Percentiles rank a stretch among this genome's conserved stretches.
phyloP scores from a whole-genome alignment of 2,113 vertebrate species.

The Buteo buteo region DNA sequence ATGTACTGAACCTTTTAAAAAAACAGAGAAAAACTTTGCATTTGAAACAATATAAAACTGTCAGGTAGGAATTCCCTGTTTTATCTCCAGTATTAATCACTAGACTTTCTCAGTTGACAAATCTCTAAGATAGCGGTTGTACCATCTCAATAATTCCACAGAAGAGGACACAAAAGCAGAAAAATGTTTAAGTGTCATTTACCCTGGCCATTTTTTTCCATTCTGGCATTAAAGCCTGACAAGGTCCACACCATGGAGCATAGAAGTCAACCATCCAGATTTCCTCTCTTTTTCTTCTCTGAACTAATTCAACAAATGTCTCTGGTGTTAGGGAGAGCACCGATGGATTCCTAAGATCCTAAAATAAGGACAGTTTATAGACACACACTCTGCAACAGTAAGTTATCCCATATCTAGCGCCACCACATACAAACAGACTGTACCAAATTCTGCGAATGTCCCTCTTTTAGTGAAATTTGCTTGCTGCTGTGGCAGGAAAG shows the following conservation, averaged over 20 bases:
- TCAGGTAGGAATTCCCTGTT: neutral
- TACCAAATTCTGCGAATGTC: neutral
- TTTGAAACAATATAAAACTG: neutral
- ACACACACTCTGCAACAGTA: neutral
- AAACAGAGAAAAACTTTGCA: neutral
- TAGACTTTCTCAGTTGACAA: neutral
- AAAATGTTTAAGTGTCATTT: neutral
- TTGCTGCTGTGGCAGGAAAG: neutral
- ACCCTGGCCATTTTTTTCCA: slow-evolving; percentile 98
- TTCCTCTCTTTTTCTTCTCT: slow-evolving; percentile 74
- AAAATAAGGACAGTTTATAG: neutral
- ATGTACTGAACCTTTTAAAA: neutral
- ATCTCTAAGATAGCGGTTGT: neutral
- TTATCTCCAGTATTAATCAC: neutral
- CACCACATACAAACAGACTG: neutral
- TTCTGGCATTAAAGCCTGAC: slow-evolving; percentile 92
- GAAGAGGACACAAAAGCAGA: neutral
- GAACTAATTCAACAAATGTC: slow-evolving; percentile 83
- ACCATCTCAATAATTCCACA: neutral
- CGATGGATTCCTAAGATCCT: slow-evolving; percentile 92
- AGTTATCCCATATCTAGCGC: neutral
- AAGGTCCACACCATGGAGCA: slow-evolving; percentile 96
- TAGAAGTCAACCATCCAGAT: slow-evolving; percentile 96
- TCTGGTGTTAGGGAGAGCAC: slow-evolving; percentile 84
- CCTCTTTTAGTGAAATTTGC: neutral